phyloP scores from a whole-genome alignment of 2,113 vertebrate genomes.

The Tylochromis polylepis region DNA sequence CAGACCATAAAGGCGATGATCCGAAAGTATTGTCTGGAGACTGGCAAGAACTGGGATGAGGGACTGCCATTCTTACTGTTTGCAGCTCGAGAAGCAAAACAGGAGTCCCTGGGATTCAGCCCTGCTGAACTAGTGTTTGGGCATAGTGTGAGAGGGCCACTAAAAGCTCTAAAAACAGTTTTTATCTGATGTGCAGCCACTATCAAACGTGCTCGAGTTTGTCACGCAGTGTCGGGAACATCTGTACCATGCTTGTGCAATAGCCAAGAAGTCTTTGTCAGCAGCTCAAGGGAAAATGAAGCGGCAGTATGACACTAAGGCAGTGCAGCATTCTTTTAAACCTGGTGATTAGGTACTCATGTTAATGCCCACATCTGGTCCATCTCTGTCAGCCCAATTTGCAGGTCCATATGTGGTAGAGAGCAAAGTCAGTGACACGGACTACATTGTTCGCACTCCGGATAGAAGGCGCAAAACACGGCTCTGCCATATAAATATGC shows the following conservation, averaged over 20 bases:
- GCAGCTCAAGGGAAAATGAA: not conserved
- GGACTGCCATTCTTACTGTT: accelerated
- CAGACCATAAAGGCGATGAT: not conserved
- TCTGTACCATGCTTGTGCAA: not conserved
- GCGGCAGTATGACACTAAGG: no score
- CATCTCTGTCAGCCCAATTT: no score
- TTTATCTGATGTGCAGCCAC: not conserved
- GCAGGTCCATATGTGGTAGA: no score
- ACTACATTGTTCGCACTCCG: no score
- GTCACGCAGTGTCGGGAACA: accelerated
- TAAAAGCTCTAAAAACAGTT: not conserved
- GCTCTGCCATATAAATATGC: no score
- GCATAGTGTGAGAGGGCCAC: not conserved
- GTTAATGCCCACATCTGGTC: no score
- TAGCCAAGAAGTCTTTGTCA: not conserved
- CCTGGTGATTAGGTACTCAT: no score
- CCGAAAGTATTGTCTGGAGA: accelerated
- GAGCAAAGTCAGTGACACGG: no score
- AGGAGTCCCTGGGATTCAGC: not conserved
- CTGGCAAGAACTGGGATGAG: not conserved
- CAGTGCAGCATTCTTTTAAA: no score
- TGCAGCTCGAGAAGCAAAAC: not conserved
- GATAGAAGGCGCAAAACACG: no score
- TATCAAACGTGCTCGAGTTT: not conserved
- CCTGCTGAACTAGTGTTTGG: not conserved